These are phyloP conservation scores for Florisuga fusca DNA, from an alignment of 2,797 vertebrate genomes.

Conservation along the genomic window DNA sequence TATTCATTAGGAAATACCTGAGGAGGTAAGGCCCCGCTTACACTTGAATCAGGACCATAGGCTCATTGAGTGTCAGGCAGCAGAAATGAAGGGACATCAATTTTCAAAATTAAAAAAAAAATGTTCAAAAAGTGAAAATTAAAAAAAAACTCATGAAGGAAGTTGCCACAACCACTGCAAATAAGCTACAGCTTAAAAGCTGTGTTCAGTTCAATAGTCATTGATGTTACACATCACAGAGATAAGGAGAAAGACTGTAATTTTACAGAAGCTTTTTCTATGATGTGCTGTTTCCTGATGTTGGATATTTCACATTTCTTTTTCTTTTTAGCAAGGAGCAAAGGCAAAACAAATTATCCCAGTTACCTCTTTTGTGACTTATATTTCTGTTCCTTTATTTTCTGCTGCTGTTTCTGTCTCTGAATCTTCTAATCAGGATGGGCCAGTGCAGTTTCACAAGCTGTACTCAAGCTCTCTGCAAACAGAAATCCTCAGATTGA, in stretches of 20 bases:
- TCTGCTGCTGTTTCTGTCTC: neutral
- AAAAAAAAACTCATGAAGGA: neutral
- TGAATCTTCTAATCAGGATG: neutral
- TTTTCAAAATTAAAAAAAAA: too few relatives aligned
- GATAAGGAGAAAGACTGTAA: neutral
- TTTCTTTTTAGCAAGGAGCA: neutral
- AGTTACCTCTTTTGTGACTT: neutral
- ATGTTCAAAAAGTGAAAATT: neutral
- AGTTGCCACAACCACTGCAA: neutral
- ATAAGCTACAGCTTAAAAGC: neutral
- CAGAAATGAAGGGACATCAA: neutral
- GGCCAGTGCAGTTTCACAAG: neutral
- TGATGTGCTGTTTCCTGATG: neutral
- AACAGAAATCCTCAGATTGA: neutral
- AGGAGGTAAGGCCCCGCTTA: neutral
- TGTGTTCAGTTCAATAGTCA: neutral
- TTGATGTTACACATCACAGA: neutral
- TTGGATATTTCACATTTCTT: neutral
- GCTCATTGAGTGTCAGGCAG: neutral
- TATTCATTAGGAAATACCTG: neutral
- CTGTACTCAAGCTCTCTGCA: neutral
- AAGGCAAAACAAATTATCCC: neutral
- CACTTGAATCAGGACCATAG: neutral
- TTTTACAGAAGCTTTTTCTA: neutral
- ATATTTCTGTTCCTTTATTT: neutral